Evolutionary conservation across 1,140 invertebrate species (phyloP).

Genomic region (Dolichoris vasculosae): DNA sequence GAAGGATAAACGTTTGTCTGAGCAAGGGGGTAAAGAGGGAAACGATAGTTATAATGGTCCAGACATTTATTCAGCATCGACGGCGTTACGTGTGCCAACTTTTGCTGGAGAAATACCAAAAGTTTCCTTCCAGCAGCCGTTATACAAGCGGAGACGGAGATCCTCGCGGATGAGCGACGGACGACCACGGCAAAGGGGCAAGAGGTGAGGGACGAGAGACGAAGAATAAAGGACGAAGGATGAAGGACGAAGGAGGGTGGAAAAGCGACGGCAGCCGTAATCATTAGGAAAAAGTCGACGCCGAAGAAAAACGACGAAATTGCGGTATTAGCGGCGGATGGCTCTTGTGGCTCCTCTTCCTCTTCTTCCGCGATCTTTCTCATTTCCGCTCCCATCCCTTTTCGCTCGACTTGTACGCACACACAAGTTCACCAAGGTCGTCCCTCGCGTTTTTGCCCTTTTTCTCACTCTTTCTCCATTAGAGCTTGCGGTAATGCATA

Average conservation of each 20-base stretch:
- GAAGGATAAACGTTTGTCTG: conserved; percentile 13
- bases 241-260: conserved; percentile 1
- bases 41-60: conserved; percentile 65
- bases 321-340: conserved; percentile 67
- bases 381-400: not conserved
- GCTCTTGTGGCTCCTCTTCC: conserved; percentile 43
- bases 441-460: conserved; percentile 37
- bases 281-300: conserved; percentile 67
- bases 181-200: not conserved
- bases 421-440: not conserved
- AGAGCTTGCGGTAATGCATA: conserved; percentile 17
- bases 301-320: conserved; percentile 65
- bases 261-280: conserved; percentile 54
- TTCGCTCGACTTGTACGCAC: not conserved
- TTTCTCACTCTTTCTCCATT: conserved; percentile 38
- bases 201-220: not conserved
- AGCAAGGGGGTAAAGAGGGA: conserved; percentile 35
- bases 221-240: conserved; percentile 30
- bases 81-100: conserved; percentile 65
- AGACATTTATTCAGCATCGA: conserved; percentile 69
- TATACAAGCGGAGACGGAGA: not conserved
- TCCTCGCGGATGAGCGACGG: not conserved
- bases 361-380: not conserved
- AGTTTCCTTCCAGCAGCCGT: conserved; percentile 59
- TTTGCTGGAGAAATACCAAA: conserved; percentile 70